phyloP scores from a whole-genome alignment of 2,888 invertebrate genomes.

The Polyploca ridens region DNA sequence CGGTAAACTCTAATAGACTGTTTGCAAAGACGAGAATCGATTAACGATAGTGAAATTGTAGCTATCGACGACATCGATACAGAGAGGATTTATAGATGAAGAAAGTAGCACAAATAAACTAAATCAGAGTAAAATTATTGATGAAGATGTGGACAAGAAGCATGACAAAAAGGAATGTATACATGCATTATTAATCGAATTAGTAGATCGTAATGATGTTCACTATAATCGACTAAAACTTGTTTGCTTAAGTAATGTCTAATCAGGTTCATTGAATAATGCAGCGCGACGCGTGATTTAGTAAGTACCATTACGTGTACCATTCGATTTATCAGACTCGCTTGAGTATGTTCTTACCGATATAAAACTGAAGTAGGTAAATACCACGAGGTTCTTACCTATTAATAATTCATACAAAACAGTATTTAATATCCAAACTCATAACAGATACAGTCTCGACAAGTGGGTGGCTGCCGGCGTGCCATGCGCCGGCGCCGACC shows the following conservation, averaged over 20 bases:
- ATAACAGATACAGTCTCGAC: conserved; percentile 47
- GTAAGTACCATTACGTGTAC: not conserved
- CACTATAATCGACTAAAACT: too few species aligned
- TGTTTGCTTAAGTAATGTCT: too few species aligned
- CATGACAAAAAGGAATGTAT: too few species aligned
- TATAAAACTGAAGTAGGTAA: not conserved
- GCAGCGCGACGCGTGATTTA: too few species aligned
- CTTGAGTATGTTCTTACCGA: not conserved
- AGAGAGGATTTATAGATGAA: too few species aligned
- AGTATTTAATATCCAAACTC: conserved; percentile 33
- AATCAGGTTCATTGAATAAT: too few species aligned
- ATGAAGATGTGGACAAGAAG: too few species aligned
- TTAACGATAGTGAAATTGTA: not conserved
- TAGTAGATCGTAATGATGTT: too few species aligned
- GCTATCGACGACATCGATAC: too few species aligned
- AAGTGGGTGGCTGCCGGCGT: conserved; percentile 51
- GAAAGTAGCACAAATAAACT: too few species aligned
- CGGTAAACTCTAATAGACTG: not conserved
- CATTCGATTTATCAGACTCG: not conserved
- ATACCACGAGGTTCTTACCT: conserved; percentile 13
- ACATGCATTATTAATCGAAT: too few species aligned
- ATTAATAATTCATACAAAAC: conserved; percentile 22
- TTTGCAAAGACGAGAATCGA: not conserved
- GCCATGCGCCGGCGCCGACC: conserved; percentile 68
- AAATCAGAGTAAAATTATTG: too few species aligned